These are phyloP conservation scores for Chaetorhynchus papuensis DNA, from an alignment of 2,113 vertebrate species.

Conservation along the genomic window DNA sequence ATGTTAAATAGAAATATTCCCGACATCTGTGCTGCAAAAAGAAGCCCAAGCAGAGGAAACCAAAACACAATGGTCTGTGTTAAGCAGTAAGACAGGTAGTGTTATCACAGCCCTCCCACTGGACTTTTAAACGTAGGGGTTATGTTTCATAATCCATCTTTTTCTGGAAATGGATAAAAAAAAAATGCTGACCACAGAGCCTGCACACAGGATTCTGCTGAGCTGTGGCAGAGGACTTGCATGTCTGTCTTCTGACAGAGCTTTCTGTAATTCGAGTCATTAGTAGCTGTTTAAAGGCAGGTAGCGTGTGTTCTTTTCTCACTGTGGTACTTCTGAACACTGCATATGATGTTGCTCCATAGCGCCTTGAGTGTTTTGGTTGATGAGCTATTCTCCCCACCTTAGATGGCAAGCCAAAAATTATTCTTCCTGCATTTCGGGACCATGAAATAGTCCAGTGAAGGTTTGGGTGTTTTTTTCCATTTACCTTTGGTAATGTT, in stretches of 20 bases:
- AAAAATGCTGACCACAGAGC: neutral
- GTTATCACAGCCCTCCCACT: neutral
- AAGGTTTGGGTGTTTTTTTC: neutral
- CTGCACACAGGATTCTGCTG: neutral
- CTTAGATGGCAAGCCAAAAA: neutral
- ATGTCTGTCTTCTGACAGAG: neutral
- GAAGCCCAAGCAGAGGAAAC: neutral
- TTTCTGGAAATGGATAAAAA: neutral
- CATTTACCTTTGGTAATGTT: neutral
- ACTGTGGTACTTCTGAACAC: neutral
- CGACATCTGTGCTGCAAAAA: neutral
- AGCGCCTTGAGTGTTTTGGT: neutral
- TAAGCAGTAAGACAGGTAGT: neutral
- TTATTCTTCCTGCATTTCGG: neutral
- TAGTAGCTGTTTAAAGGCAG: neutral
- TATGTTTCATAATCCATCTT: constrained; percentile 2
- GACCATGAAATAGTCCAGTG: neutral
- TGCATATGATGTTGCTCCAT: neutral
- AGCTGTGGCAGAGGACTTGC: neutral
- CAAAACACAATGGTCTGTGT: neutral
- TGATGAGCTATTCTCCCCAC: neutral
- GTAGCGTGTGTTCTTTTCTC: neutral
- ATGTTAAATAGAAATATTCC: neutral
- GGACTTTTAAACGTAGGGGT: neutral
- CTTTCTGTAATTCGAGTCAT: neutral